Evolutionary conservation across 2,888 invertebrate species (phyloP).

Genomic region (Orthonychiurus folsomi): DNA sequence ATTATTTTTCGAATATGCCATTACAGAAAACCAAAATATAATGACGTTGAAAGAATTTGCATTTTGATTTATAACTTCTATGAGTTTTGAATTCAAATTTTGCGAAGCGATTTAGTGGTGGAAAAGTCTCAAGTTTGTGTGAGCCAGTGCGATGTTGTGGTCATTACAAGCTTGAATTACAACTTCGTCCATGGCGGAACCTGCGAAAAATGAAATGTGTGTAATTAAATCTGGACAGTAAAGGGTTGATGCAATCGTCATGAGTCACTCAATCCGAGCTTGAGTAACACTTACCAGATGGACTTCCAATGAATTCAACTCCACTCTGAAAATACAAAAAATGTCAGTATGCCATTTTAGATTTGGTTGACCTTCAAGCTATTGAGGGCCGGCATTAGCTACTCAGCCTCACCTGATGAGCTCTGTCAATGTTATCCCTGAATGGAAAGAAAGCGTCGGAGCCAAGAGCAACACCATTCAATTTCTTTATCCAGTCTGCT

Average conservation of each 20-base stretch:
- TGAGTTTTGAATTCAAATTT: neutral
- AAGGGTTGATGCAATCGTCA: no score
- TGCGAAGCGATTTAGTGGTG: conserved; percentile 61
- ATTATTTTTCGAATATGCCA: no score
- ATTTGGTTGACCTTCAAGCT: no score
- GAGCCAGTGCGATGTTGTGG: conserved; percentile 74
- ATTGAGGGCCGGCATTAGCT: no score
- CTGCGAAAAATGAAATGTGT: no score
- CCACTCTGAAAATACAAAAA: conserved; percentile 63
- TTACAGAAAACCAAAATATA: no score
- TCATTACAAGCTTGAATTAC: conserved; percentile 88
- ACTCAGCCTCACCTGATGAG: conserved; percentile 74
- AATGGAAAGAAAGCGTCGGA: conserved; percentile 99
- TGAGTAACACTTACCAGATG: no score
- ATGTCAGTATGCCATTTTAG: neutral
- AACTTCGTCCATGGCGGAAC: conserved; percentile 84
- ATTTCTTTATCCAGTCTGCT: conserved; percentile 57
- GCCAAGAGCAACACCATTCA: conserved; percentile 72
- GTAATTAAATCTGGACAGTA: no score
- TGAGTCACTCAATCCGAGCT: no score
- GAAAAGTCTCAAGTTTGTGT: conserved; percentile 84
- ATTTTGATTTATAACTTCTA: neutral
- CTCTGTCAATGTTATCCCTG: conserved; percentile 91
- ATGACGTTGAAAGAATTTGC: no score
- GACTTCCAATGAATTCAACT: conserved; percentile 85